A percentile compares a stretch with the other conserved stretches of the same genome.
Evolutionary conservation across 2,888 invertebrate species (phyloP).

Genomic region (Trichacis sp.): DNA sequence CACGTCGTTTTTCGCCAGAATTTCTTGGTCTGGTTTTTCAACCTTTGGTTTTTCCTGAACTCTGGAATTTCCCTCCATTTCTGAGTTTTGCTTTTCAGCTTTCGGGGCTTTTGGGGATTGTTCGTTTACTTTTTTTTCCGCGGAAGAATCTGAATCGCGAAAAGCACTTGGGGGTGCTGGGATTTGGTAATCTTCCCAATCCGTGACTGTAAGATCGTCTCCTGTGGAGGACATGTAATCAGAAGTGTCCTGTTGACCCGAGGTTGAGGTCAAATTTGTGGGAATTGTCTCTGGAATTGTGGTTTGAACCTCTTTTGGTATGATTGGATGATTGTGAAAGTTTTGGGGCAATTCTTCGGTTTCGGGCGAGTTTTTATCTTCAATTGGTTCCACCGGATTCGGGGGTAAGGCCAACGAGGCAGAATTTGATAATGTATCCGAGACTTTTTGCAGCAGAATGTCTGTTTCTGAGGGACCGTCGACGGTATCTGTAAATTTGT

Average conservation of each 20-base stretch:
- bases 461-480: conserved; percentile 56
- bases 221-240: conserved; percentile 62
- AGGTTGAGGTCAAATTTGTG: not conserved
- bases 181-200: conserved; percentile 73
- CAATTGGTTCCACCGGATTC: not conserved
- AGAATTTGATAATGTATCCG: conserved; percentile 60
- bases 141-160: conserved; percentile 65
- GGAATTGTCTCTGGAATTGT: not conserved
- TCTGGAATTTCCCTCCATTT: conserved; percentile 7
- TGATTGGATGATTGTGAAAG: too few relatives aligned
- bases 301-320: too few relatives aligned
- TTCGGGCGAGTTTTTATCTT: not conserved
- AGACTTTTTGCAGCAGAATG: conserved; percentile 62
- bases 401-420: too few relatives aligned
- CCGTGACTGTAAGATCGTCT: conserved; percentile 52
- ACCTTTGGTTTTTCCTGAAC: conserved; percentile 1
- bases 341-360: not conserved
- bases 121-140: conserved; percentile 34
- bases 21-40: not conserved
- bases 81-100: not conserved
- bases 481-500: conserved; percentile 17
- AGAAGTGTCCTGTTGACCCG: conserved; percentile 62
- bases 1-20: conserved; percentile 48
- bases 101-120: not conserved
- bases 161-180: conserved; percentile 75